A percentile compares a stretch with the other conserved stretches of the same genome.
These are phyloP conservation scores for Thalpophila matura DNA, from an alignment of 2,888 invertebrate species.

Conservation along the genomic window DNA sequence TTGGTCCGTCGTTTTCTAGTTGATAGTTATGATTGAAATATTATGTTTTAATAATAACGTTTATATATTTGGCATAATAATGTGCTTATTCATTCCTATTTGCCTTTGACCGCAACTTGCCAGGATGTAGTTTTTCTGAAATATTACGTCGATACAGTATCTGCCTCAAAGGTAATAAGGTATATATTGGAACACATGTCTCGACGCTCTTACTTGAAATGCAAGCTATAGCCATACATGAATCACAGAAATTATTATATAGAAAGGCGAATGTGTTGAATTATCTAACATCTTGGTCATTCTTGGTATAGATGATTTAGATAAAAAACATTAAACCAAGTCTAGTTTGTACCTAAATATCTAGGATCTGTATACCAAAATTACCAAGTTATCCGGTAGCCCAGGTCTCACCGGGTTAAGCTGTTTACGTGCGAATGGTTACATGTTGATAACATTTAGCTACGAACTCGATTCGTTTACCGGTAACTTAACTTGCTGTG, in stretches of 20 bases:
- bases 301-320: background rate
- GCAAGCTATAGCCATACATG: background rate
- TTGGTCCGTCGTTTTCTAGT: background rate
- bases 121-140: background rate
- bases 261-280: background rate
- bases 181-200: background rate
- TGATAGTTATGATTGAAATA: background rate
- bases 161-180: background rate
- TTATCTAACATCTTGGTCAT: slow-evolving; percentile 2
- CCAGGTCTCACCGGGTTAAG: slow-evolving; percentile 6
- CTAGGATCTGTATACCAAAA: slow-evolving; percentile 7
- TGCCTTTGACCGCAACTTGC: too few relatives aligned
- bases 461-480: slow-evolving; percentile 16
- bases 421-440: slow-evolving; percentile 26
- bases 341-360: slow-evolving; percentile 1
- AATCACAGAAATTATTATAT: background rate
- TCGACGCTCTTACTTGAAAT: slow-evolving; percentile 1
- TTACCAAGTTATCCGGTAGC: background rate
- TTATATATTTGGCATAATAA: too few relatives aligned
- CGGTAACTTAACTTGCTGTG: slow-evolving; percentile 15
- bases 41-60: background rate
- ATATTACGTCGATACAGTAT: background rate
- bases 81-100: too few relatives aligned
- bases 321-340: slow-evolving; percentile 4
- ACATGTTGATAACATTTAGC: slow-evolving; percentile 24